Evolutionary conservation across 2,888 invertebrate species (phyloP), one percentile per base, ranked within the genome.

Genomic region (Dryomyza anilis): DNA sequence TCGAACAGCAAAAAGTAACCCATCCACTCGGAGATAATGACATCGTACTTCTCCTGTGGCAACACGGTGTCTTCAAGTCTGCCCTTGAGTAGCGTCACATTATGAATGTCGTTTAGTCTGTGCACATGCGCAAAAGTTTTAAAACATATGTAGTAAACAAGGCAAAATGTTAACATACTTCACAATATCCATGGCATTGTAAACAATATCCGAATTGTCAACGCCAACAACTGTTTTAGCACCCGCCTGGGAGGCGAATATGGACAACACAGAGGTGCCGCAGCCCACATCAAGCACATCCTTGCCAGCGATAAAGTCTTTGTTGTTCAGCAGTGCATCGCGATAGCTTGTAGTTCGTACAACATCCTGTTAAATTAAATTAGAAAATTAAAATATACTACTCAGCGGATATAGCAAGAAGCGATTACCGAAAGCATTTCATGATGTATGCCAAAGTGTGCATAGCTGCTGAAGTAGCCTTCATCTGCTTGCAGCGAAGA

Each of bases 11-110:
- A 85, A 81, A 98, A 97, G 81, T 98, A 98, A 0, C 98, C 98
- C 98, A 98, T 98, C 96, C 97, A 98, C 82, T 98, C 98, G 0
- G 97, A 97, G 3, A 98, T 90, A 71, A 98, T 94, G 5, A 96
- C 89, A 81, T 98, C 97, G 39, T 93, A 92, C 82, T 92, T 90
- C 63, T 91, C 89, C 8, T 78, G 72, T 1, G 92, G 92, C 55
- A 95, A 81, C 60, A 87, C 85, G 4, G 92, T 91, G 72, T 95
- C 91, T 82, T 98, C 98, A 25, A 98, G 83, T 73, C 92, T 87
- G 0, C 96, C 96, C 84, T 94, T 95, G 0, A 95, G 85, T 62
- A 95, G 86, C 67, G 89, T 87, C 45, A 98, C 90, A 71, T 87
- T 87, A 67, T 90, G 58, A 12, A 84, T 72, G 55, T 84, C 80